These are phyloP conservation scores for Drosophila atroscutellata DNA, from an alignment of 2,888 invertebrate species.

Conservation along the genomic window DNA sequence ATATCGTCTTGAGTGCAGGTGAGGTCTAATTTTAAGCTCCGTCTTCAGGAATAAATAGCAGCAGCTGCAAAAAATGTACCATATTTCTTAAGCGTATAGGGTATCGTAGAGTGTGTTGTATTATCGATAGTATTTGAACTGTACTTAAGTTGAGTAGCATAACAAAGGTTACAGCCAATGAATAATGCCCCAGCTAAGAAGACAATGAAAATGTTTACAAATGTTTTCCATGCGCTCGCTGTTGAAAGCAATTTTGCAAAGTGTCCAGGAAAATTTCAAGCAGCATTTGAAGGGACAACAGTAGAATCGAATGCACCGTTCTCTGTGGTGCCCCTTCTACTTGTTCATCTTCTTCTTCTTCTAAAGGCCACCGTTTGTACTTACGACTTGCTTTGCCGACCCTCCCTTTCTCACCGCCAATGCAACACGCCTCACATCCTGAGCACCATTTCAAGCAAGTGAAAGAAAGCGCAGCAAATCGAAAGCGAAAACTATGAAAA, in stretches of 20 bases:
- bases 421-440: constrained; percentile 1
- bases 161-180: constrained; percentile 41
- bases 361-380: constrained; percentile 11
- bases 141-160: constrained; percentile 39
- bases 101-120: background rate
- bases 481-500: constrained; percentile 78
- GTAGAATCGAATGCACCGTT: constrained; percentile 63
- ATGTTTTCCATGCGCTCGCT: constrained; percentile 44
- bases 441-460: constrained; percentile 41
- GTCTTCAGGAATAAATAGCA: background rate
- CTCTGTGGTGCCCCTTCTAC: constrained; percentile 8
- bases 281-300: constrained; percentile 53
- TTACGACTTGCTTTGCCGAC: constrained; percentile 43
- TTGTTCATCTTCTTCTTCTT: background rate
- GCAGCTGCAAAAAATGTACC: background rate
- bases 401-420: background rate
- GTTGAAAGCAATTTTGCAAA: constrained; percentile 64
- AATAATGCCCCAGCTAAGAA: constrained; percentile 54
- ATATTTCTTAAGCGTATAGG: background rate
- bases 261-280: constrained; percentile 65
- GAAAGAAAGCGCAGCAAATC: constrained; percentile 77
- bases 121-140: constrained; percentile 11
- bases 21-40: background rate
- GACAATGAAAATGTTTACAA: constrained; percentile 61
- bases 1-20: background rate